phyloP scores from a whole-genome alignment of 2,113 vertebrate species.

The Phrynosoma platyrhinos region DNA sequence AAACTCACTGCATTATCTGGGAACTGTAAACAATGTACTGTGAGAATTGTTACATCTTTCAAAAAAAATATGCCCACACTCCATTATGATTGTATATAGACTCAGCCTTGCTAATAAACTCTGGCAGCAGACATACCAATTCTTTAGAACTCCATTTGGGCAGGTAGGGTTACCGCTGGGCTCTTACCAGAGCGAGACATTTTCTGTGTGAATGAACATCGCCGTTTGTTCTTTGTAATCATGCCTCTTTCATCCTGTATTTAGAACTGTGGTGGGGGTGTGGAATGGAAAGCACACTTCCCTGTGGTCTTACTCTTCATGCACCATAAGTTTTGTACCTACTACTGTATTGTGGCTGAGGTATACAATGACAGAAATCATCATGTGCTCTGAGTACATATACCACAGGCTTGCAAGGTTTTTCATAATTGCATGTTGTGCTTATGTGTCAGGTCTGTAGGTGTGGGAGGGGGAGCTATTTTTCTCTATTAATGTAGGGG shows the following conservation, averaged over 20 bases:
- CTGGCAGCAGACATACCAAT: constrained; percentile 55
- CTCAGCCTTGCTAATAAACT: constrained; percentile 61
- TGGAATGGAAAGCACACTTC: constrained; percentile 23
- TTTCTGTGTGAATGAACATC: constrained; percentile 58
- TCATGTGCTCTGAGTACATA: neutral
- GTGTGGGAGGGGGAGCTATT: neutral
- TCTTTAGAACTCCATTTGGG: constrained; percentile 52
- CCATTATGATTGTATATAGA: constrained; percentile 58
- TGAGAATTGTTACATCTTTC: constrained; percentile 63
- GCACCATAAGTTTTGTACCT: constrained; percentile 41
- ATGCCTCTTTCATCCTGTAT: constrained; percentile 31
- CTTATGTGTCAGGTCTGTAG: neutral
- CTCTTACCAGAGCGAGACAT: constrained; percentile 52
- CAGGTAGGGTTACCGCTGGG: constrained; percentile 40
- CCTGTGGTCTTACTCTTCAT: constrained; percentile 27
- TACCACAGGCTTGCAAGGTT: neutral
- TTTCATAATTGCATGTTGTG: neutral
- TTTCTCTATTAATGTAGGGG: neutral
- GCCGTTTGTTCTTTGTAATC: constrained; percentile 63
- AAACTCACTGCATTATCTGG: constrained; percentile 64
- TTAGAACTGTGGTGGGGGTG: constrained; percentile 40
- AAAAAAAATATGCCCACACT: constrained; percentile 47
- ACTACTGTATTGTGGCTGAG: constrained; percentile 52
- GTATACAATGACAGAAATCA: constrained; percentile 21
- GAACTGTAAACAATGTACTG: constrained; percentile 64